A percentile compares a stretch with the other conserved stretches of the same genome.
Conservation (phyloP, 2,797 vertebrate genomes). For the Cuniculus paca region DNA sequence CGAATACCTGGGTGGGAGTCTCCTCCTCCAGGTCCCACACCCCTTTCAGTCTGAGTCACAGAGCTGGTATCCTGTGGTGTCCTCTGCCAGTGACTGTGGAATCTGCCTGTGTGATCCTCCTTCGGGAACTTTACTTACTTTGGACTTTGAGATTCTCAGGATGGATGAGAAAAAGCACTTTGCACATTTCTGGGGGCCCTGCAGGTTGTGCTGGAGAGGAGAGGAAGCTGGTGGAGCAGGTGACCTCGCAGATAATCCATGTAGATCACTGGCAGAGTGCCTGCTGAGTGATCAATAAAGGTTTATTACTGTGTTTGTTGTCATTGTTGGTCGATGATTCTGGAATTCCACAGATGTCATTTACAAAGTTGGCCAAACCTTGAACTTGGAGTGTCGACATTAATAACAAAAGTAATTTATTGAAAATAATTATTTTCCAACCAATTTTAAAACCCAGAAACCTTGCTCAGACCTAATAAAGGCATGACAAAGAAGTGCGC, state of each 20-base stretch:
- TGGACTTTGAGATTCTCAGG: neutral
- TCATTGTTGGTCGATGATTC: neutral
- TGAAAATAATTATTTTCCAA: neutral
- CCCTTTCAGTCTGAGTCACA: accelerated
- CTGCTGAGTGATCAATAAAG: neutral
- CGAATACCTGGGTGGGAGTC: neutral
- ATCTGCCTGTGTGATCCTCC: neutral
- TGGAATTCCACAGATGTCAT: neutral
- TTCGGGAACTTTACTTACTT: neutral
- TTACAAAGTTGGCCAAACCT: neutral
- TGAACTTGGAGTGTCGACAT: neutral
- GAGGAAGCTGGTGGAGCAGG: neutral
- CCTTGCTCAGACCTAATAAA: neutral
- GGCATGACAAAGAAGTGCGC: no score
- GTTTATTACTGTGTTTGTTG: neutral
- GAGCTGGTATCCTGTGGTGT: neutral
- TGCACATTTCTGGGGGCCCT: neutral
- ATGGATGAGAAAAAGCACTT: no score
- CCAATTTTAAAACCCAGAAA: neutral
- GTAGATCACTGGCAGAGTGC: neutral
- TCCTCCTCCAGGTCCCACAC: neutral
- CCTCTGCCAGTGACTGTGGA: neutral
- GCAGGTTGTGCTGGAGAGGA: neutral
- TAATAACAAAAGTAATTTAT: neutral
- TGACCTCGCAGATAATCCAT: accelerated